phyloP scores from a whole-genome alignment of 23 tunicate genomes.

The Corella eumyota region DNA sequence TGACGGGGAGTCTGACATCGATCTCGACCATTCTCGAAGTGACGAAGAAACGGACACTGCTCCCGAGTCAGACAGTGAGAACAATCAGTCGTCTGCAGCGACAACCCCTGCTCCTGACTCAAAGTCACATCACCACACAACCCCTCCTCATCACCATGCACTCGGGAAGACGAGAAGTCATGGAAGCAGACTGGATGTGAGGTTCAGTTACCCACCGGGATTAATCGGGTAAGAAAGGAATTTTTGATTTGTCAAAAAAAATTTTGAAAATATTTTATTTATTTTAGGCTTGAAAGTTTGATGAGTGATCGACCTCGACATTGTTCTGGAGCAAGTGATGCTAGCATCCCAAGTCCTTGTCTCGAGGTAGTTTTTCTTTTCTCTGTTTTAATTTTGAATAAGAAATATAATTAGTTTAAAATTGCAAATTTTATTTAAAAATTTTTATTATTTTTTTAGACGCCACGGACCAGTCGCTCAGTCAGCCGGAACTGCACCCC shows the following conservation, averaged over 20 bases:
- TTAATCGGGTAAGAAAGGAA: background rate
- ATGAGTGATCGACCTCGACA: slow-evolving; percentile 54
- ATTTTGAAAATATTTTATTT: background rate
- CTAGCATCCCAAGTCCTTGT: slow-evolving; percentile 85
- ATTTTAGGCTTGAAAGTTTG: slow-evolving; percentile 46
- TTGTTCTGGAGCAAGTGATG: slow-evolving; percentile 84
- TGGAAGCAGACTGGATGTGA: slow-evolving; percentile 7
- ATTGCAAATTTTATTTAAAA: background rate
- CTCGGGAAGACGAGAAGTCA: slow-evolving; percentile 9
- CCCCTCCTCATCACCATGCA: slow-evolving; percentile 27
- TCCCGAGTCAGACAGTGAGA: slow-evolving; percentile 80
- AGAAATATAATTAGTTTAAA: background rate
- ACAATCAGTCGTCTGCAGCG: slow-evolving; percentile 39
- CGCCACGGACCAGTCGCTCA: slow-evolving; percentile 32
- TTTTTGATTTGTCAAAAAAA: background rate
- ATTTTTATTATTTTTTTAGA: slow-evolving; percentile 2
- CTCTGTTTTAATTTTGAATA: background rate
- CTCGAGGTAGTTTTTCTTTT: slow-evolving; percentile 10
- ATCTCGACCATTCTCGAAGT: slow-evolving; percentile 18
- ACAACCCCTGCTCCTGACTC: slow-evolving; percentile 36
- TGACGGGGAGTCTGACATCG: slow-evolving; percentile 49
- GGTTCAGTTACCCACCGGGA: background rate
- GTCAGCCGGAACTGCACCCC: slow-evolving; percentile 40
- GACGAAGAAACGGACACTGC: slow-evolving; percentile 93
- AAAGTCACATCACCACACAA: slow-evolving; percentile 8